Evolutionary conservation across 2,113 vertebrate species (phyloP), one percentile per base, ranked within the genome.

Genomic region (Tragelaphus strepsiceros): DNA sequence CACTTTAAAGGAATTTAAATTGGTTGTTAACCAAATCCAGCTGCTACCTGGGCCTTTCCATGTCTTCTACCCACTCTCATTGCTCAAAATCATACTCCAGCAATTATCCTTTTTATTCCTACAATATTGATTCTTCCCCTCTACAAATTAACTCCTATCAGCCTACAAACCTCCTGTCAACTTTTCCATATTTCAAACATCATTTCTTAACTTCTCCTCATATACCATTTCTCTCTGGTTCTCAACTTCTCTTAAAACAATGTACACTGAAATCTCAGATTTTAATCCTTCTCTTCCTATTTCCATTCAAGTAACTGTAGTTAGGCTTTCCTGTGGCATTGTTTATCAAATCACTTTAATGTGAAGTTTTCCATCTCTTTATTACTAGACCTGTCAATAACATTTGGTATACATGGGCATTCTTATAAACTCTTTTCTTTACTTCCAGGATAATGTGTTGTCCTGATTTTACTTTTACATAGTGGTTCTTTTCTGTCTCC

Each of bases 11-110:
- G 11, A 78, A 78, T 64, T 93, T 77, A 9, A 53, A 53, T 12
- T 6, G 6, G 22, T 1, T 26, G 1, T 21, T 26, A 51, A 11
- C 7, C 2, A 49, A 87, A 59, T 46, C 1, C 6, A 39, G 7
- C 16, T 83, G 14, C 11, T 61, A 0, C 59, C 2, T 71, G 21
- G 6, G 3, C 12, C 6, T 58, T 4, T 3, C 5, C 13, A 46
- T 30, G 17, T 5, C 39, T 24, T 54, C 35, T n/a, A 21, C 2
- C 19, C 3, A 21, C 0, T 32, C 14, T 71, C 17, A 8, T 21
- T 84, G 21, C 5, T 58, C 32, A 88, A 46, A 0, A 1, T 51
- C 5, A 6, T 54, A 19, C 6, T 46, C 2, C 0, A 83, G 22
- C 22, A 87, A 82, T 93, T 58, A 53, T 51, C 21, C 4, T n/a